Evolutionary conservation across 1,140 invertebrate genomes (phyloP).

Genomic region (Nautilus pompilius): DNA sequence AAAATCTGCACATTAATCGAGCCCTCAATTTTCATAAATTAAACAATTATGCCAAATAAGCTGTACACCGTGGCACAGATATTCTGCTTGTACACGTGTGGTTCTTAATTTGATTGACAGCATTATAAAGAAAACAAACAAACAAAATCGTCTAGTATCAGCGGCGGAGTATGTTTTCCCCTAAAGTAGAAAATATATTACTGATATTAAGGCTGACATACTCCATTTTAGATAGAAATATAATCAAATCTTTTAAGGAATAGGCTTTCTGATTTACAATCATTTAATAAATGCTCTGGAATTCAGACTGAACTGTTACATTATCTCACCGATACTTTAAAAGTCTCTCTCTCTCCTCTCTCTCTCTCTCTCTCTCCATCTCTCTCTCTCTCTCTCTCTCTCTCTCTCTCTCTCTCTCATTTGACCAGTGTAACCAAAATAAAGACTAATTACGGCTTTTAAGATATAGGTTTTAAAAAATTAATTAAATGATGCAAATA

Average conservation of each 20-base stretch:
- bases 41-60: no score
- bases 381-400: background rate
- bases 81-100: no score
- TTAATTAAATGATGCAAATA: no score
- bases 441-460: background rate
- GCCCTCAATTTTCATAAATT: no score
- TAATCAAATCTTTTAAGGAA: background rate
- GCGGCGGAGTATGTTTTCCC: background rate
- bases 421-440: background rate
- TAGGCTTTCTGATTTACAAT: background rate
- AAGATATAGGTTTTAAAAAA: no score
- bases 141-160: background rate
- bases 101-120: no score
- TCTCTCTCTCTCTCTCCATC: background rate
- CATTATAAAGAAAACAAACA: no score
- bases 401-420: background rate
- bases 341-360: background rate
- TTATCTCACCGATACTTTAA: background rate
- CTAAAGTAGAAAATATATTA: background rate
- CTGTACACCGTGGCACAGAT: no score
- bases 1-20: no score
- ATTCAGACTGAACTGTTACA: no score
- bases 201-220: background rate
- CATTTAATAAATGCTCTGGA: no score
- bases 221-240: background rate